phyloP scores from a whole-genome alignment of 2,113 vertebrate genomes.

The Notothenia rossii region DNA sequence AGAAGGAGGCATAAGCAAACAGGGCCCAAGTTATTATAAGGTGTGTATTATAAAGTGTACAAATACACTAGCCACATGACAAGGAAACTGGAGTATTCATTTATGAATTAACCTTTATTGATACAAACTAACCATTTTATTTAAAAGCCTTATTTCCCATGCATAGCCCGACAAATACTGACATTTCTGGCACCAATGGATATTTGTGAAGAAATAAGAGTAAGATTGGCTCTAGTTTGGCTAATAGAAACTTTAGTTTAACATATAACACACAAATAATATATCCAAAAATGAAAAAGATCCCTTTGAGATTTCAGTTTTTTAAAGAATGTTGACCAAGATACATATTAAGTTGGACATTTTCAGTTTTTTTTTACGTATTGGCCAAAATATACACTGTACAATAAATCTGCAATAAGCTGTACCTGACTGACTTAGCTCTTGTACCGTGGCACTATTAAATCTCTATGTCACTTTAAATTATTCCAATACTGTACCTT shows the following conservation, averaged over 20 bases:
- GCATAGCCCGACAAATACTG: background rate
- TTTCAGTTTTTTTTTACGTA: too few relatives aligned
- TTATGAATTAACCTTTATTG: background rate
- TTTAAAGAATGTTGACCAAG: too few relatives aligned
- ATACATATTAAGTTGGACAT: too few relatives aligned
- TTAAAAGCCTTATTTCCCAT: background rate
- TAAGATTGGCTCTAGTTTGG: too few relatives aligned
- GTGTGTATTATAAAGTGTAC: background rate
- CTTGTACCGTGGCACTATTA: background rate
- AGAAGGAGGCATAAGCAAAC: conserved; percentile 7
- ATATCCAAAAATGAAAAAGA: background rate
- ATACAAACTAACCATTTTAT: background rate
- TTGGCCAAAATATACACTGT: background rate
- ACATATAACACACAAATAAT: background rate
- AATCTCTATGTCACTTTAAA: background rate
- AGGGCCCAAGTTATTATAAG: background rate
- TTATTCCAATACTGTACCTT: background rate
- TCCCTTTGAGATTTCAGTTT: too few relatives aligned
- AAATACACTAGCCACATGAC: background rate
- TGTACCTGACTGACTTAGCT: background rate
- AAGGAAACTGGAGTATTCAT: background rate
- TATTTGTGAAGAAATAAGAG: too few relatives aligned
- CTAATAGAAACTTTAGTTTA: background rate
- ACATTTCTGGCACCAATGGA: background rate
- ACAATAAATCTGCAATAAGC: background rate